These are phyloP conservation scores for Synanthedon tipuliformis DNA, from an alignment of 2,888 invertebrate genomes.

Conservation along the genomic window DNA sequence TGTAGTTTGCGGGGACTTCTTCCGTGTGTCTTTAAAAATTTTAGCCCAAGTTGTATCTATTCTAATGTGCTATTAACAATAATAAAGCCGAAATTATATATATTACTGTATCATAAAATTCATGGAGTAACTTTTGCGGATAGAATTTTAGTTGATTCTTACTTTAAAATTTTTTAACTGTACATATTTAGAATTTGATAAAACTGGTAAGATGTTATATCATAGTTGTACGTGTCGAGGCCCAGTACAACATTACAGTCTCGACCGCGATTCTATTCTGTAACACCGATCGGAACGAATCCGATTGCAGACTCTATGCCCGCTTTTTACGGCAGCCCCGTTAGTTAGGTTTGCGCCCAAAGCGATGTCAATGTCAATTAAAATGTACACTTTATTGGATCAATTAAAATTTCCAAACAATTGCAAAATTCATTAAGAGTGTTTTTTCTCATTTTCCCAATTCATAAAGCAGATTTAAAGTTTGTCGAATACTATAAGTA, in stretches of 20 bases:
- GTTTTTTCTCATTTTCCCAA: not conserved
- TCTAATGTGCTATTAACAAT: too few species aligned
- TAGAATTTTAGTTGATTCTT: too few species aligned
- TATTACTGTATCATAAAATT: too few species aligned
- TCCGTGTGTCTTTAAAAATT: too few species aligned
- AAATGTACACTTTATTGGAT: conserved; percentile 9
- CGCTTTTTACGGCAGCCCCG: conserved; percentile 10
- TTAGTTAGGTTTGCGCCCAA: conserved; percentile 9
- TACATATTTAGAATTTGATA: too few species aligned
- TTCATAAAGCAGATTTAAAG: not conserved
- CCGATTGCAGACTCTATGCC: conserved; percentile 15
- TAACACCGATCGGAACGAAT: conserved; percentile 19
- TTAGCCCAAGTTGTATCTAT: too few species aligned
- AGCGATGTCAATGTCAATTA: conserved; percentile 24
- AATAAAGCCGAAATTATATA: too few species aligned
- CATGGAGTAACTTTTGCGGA: too few species aligned
- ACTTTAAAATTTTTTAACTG: too few species aligned
- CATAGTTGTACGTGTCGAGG: not conserved
- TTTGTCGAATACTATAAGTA: not conserved
- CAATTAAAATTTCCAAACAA: conserved; percentile 2
- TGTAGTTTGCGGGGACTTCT: too few species aligned
- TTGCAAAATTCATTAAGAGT: not conserved
- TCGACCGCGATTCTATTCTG: conserved; percentile 10
- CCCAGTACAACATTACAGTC: not conserved
- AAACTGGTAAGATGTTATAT: conserved; percentile 2